Percentiles rank a stretch among this genome's conserved stretches.
Evolutionary conservation across 1,140 invertebrate species (phyloP).

Genomic region (Capitella teleta): DNA sequence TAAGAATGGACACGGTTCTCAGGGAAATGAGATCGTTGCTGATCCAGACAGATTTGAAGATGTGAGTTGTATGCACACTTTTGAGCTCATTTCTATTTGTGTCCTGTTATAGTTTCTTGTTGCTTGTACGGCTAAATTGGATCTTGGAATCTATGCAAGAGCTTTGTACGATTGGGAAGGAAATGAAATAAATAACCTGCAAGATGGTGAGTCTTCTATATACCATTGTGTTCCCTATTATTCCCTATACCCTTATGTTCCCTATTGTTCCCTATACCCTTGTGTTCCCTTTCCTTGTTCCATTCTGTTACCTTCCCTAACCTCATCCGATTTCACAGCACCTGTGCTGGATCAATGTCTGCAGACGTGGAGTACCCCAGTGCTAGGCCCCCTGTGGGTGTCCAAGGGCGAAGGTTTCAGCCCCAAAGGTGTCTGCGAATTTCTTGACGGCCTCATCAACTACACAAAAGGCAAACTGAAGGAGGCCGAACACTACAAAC

Average conservation of each 20-base stretch:
- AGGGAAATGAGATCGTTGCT: conserved; percentile 32
- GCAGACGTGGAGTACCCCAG: conserved; percentile 24
- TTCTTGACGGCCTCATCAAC: conserved; percentile 24
- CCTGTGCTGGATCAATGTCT: conserved; percentile 24
- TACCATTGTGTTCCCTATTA: no score
- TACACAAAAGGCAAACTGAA: conserved; percentile 26
- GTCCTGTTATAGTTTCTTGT: conserved; percentile 27
- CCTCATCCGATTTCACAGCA: neutral
- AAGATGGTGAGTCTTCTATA: conserved; percentile 24
- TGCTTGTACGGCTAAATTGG: conserved; percentile 30
- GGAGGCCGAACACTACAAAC: conserved; percentile 20
- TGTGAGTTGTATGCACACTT: conserved; percentile 16
- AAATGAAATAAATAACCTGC: conserved; percentile 26
- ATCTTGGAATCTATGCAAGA: conserved; percentile 27
- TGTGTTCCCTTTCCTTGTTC: no score
- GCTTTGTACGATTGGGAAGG: conserved; percentile 36
- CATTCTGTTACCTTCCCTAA: no score
- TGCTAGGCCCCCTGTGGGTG: conserved; percentile 40
- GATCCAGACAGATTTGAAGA: conserved; percentile 29
- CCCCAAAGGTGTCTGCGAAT: conserved; percentile 28
- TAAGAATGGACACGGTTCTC: conserved; percentile 29
- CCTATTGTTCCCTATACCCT: no score
- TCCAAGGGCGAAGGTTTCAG: conserved; percentile 37
- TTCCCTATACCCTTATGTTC: no score
- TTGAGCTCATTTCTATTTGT: neutral